phyloP scores from a whole-genome alignment of 1,140 invertebrate genomes.

The Leptinotarsa texana region DNA sequence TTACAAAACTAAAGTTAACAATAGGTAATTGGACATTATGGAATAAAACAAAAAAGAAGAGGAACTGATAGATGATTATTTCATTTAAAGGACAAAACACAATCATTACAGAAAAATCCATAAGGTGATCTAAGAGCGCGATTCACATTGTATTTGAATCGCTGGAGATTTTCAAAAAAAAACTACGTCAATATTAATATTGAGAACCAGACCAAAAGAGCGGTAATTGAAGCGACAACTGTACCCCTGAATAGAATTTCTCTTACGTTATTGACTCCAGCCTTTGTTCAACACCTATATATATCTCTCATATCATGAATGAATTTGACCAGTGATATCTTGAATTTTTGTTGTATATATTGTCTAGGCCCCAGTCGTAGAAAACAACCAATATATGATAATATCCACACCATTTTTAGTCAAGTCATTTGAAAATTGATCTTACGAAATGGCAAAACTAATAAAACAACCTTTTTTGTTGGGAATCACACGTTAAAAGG shows the following conservation, averaged over 20 bases:
- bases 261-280: constrained; percentile 62
- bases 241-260: constrained; percentile 71
- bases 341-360: constrained; percentile 47
- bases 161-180: too few relatives aligned
- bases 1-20: too few relatives aligned
- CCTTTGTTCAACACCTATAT: constrained; percentile 60
- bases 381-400: constrained; percentile 26
- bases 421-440: background rate
- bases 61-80: too few relatives aligned
- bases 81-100: too few relatives aligned
- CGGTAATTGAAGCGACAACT: constrained; percentile 68
- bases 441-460: too few relatives aligned
- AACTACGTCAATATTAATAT: constrained; percentile 71
- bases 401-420: constrained; percentile 30
- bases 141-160: too few relatives aligned
- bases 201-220: constrained; percentile 80
- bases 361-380: constrained; percentile 38
- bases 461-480: too few relatives aligned
- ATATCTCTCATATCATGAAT: constrained; percentile 50
- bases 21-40: too few relatives aligned
- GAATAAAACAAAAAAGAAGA: too few relatives aligned
- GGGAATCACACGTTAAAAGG: too few relatives aligned
- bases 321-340: constrained; percentile 51
- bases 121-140: too few relatives aligned
- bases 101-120: too few relatives aligned